Conservation (phyloP, 2,113 vertebrate species). For the Pungitius pungitius region DNA sequence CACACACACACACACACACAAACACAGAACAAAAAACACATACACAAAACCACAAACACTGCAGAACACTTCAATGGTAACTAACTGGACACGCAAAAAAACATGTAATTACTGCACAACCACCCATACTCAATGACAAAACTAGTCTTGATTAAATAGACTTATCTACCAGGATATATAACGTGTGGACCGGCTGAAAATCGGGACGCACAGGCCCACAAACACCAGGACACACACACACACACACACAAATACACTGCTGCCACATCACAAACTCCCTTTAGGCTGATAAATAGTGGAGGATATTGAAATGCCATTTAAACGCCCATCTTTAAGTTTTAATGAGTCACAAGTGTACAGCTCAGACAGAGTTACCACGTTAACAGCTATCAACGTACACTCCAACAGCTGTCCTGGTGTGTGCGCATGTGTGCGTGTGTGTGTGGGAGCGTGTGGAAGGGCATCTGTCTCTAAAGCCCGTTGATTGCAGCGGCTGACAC, state of each 20-base stretch:
- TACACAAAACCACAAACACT: conserved; percentile 47
- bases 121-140: conserved; percentile 35
- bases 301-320: conserved; percentile 65
- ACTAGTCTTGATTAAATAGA: conserved; percentile 79
- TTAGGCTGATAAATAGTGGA: conserved; percentile 68
- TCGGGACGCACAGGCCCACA: conserved; percentile 24
- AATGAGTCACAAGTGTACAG: conserved; percentile 65
- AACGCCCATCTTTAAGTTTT: conserved; percentile 69
- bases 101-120: conserved; percentile 32
- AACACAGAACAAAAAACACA: conserved; percentile 42
- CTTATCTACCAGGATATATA: conserved; percentile 70
- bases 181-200: conserved; percentile 50
- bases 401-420: conserved; percentile 69
- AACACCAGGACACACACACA: conserved; percentile 10
- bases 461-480: conserved; percentile 53
- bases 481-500: conserved; percentile 46
- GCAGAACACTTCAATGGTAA: conserved; percentile 34
- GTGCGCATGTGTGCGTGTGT: conserved; percentile 29
- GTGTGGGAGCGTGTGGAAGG: conserved; percentile 41
- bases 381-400: conserved; percentile 63
- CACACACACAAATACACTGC: not conserved
- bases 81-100: conserved; percentile 35
- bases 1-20: conserved; percentile 43
- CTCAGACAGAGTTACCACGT: conserved; percentile 53
- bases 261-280: conserved; percentile 27